Conservation (phyloP, 2,797 vertebrate genomes). For the Kryptolebias ocellatus region DNA sequence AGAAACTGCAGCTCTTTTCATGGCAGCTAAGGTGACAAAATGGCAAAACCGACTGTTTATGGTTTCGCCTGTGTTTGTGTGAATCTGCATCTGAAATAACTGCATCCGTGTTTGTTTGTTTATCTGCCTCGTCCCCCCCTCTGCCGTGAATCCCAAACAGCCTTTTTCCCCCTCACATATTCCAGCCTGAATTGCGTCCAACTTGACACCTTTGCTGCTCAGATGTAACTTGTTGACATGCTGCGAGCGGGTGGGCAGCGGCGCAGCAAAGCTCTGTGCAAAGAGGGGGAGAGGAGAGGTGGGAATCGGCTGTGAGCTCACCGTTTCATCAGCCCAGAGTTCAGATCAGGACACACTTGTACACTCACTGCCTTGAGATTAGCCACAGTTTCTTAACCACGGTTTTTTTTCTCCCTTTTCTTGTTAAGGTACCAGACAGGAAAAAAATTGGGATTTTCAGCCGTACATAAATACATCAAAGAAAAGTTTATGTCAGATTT, state of each 20-base stretch:
- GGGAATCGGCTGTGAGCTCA: slow-evolving; percentile 65
- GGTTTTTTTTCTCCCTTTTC: slow-evolving; percentile 27
- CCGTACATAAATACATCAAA: slow-evolving; percentile 29
- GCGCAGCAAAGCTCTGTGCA: slow-evolving; percentile 55
- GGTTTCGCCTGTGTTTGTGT: slow-evolving; percentile 17
- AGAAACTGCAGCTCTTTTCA: no score
- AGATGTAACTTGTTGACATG: slow-evolving; percentile 69
- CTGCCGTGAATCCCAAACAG: slow-evolving; percentile 53
- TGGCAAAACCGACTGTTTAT: not conserved
- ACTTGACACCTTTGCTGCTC: slow-evolving; percentile 58
- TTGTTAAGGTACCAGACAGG: slow-evolving; percentile 34
- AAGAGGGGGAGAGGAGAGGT: slow-evolving; percentile 28
- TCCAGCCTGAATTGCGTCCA: slow-evolving; percentile 55
- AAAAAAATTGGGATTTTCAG: slow-evolving; percentile 36
- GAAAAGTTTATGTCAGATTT: not conserved
- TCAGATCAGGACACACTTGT: slow-evolving; percentile 69
- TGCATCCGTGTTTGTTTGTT: slow-evolving; percentile 8
- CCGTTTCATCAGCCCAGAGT: slow-evolving; percentile 67
- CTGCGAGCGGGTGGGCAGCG: slow-evolving; percentile 67
- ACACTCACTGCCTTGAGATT: slow-evolving; percentile 65
- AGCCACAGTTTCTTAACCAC: slow-evolving; percentile 56
- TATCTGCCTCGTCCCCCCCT: slow-evolving; percentile 4
- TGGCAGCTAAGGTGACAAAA: no score
- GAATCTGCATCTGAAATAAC: slow-evolving; percentile 15
- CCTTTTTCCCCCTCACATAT: slow-evolving; percentile 57